phyloP scores from a whole-genome alignment of 2,888 invertebrate species.

The Beris chalybata region DNA sequence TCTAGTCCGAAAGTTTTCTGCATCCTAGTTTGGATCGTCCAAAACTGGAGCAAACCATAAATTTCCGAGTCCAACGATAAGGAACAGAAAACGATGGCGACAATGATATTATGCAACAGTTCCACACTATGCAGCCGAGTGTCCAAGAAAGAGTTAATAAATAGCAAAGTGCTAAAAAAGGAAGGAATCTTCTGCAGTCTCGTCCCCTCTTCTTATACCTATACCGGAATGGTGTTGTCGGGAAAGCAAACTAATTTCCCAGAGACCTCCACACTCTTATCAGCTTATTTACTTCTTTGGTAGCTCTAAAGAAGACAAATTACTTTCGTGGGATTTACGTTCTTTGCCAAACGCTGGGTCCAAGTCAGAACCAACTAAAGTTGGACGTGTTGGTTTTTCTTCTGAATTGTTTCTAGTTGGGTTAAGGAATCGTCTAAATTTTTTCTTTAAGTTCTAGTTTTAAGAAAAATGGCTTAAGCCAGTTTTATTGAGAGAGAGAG shows the following conservation, averaged over 20 bases:
- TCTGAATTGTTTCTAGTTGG: too few relatives aligned
- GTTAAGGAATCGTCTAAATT: too few relatives aligned
- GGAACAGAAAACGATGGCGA: slow-evolving; percentile 6
- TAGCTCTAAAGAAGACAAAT: slow-evolving; percentile 7
- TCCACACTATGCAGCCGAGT: background rate
- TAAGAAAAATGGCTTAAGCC: too few relatives aligned
- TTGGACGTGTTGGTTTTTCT: too few relatives aligned
- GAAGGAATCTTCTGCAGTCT: background rate
- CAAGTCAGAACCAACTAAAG: too few relatives aligned
- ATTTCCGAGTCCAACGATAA: slow-evolving; percentile 13
- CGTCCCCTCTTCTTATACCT: background rate
- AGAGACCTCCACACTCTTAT: slow-evolving; percentile 19
- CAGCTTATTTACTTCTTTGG: slow-evolving; percentile 26
- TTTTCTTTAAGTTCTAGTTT: too few relatives aligned
- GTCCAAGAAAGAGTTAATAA: background rate
- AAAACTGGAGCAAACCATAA: slow-evolving; percentile 11
- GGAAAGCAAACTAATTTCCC: slow-evolving; percentile 13
- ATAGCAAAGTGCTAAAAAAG: background rate
- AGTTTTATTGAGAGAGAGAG: too few relatives aligned
- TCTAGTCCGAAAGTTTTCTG: too few relatives aligned
- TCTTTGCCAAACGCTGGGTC: background rate
- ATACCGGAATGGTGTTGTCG: background rate
- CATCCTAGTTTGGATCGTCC: background rate
- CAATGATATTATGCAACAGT: slow-evolving; percentile 27
- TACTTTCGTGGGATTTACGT: slow-evolving; percentile 1